Base-by-base conservation (phyloP, 1,140 invertebrate species). In the Schlechtendalia chinensis region DNA sequence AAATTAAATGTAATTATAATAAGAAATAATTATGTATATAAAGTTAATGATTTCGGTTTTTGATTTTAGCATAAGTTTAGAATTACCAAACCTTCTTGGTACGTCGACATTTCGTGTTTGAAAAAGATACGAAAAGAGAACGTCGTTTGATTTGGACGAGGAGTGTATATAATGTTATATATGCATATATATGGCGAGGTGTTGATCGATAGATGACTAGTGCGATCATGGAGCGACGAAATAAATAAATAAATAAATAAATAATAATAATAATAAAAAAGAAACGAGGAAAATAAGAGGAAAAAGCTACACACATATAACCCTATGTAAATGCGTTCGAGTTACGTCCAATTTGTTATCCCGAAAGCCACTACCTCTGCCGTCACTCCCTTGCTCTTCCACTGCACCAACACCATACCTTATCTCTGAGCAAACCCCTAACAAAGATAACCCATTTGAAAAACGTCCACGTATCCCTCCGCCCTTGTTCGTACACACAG, bases 361-460 rank as follows among this genome's bases (percentile, higher is more conserved):
- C 72, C 72, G n/a, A 65, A 77, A 56, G 81, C 74, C 72, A 74
- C 81, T 69, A 54, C 63, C 63, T 22, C 79, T 32, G 1, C 67
- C n/a, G 45, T 47, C 39, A 6, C 81, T 22, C 59, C 32, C 61
- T 53, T 17, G n/a, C n/a, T n/a, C n/a, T n/a, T n/a, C n/a, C n/a
- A n/a, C n/a, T n/a, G n/a, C n/a, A n/a, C n/a, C 22, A 8, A 27
- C 58, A 4, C 16, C 29, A 27, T 75, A 79, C 59, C 81, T 81
- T 75, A 81, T 81, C 81, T 47, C 75, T 14, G 39, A 19, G 39
- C 72, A 45, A 77, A 59, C 72, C 81, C 74, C 65, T 81, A 77
- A 81, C 81, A 81, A 81, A 81, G 81, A 81, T 81, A 81, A 81
- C 81, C 81, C 81, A 79, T 81, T 81, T 81, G 81, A 81, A 81